Evolutionary conservation across 2,888 invertebrate genomes (phyloP).

Genomic region (Brassicogethes aeneus): DNA sequence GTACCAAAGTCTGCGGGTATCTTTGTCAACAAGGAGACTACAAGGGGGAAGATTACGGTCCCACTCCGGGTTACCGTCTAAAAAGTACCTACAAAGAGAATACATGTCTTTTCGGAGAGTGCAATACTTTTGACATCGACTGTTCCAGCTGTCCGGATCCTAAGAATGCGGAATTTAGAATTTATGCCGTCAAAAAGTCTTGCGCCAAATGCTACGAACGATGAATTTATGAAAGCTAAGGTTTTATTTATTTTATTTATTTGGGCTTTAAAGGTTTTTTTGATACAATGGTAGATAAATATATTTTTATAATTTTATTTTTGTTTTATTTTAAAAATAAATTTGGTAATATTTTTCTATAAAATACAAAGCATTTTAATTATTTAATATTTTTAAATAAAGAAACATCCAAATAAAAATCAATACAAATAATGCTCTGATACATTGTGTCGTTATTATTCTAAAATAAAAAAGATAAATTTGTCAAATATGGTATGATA

Average conservation of each 20-base stretch:
- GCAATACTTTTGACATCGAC: conserved; percentile 10
- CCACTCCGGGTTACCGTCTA: conserved; percentile 17
- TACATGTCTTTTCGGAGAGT: conserved; percentile 21
- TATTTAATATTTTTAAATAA: too few species aligned
- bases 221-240: background rate
- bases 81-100: conserved; percentile 14
- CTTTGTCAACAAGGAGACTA: conserved; percentile 13
- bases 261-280: too few species aligned
- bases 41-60: conserved; percentile 11
- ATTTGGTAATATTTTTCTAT: background rate
- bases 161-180: conserved; percentile 13
- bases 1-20: background rate
- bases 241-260: background rate
- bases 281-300: too few species aligned
- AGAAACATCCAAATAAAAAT: too few species aligned
- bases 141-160: conserved; percentile 19
- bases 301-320: background rate
- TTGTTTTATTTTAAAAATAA: background rate
- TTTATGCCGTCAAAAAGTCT: conserved; percentile 13
- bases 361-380: background rate
- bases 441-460: too few species aligned
- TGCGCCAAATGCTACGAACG: conserved; percentile 13
- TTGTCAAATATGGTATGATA: too few species aligned
- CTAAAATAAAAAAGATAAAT: too few species aligned
- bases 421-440: too few species aligned